phyloP scores from a whole-genome alignment of 2,797 vertebrate species.

The Prionace glauca region DNA sequence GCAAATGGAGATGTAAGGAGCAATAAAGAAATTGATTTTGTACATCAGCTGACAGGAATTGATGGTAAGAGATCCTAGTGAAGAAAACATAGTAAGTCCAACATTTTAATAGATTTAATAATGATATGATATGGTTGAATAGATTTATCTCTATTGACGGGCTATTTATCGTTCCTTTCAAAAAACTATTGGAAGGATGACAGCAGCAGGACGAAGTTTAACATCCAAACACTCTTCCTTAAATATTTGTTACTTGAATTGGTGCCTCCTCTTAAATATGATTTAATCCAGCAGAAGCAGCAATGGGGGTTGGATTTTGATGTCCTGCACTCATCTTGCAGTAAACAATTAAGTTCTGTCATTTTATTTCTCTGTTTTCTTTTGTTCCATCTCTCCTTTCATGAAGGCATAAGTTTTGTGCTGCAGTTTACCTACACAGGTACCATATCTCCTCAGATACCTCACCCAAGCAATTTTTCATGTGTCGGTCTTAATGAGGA shows the following conservation, averaged over 20 bases:
- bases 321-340: background rate
- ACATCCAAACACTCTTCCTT: background rate
- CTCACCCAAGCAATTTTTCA: background rate
- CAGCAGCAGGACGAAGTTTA: background rate
- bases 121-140: background rate
- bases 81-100: background rate
- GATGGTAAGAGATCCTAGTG: slow-evolving; percentile 64
- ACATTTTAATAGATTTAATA: background rate
- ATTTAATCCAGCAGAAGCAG: background rate
- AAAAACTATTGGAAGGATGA: background rate
- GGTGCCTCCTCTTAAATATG: background rate
- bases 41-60: slow-evolving; percentile 72
- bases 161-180: background rate
- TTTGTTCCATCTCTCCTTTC: background rate
- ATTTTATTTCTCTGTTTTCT: background rate
- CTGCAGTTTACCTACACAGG: background rate
- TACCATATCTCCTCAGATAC: background rate
- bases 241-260: background rate
- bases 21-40: slow-evolving; percentile 74
- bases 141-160: background rate
- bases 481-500: background rate
- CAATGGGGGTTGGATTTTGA: background rate
- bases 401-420: background rate
- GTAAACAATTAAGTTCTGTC: background rate
- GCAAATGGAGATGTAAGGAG: slow-evolving; percentile 89